phyloP scores from a whole-genome alignment of 1,140 invertebrate species.

The Papilio aristodemus region DNA sequence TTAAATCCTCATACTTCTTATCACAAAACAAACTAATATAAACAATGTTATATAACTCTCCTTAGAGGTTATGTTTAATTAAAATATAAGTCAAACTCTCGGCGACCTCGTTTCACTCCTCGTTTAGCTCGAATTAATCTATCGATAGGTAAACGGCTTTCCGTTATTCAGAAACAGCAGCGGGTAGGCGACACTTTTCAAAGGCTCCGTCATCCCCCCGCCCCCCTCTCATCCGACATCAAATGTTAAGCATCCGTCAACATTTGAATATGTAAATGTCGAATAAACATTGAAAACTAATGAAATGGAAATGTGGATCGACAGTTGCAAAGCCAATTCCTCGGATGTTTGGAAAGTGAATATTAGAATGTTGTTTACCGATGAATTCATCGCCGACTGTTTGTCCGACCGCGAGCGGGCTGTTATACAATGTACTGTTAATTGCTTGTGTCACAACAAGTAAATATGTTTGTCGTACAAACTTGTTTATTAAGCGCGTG shows the following conservation, averaged over 20 bases:
- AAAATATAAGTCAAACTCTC: not conserved
- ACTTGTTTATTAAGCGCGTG: not conserved
- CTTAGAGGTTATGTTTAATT: no score
- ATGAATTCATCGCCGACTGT: slow-evolving; percentile 27
- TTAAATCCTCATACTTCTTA: no score
- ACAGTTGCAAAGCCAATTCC: slow-evolving; percentile 30
- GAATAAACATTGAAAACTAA: slow-evolving; percentile 33
- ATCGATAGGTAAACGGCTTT: not conserved
- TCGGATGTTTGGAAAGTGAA: slow-evolving; percentile 29
- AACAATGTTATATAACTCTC: no score
- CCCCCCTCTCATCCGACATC: not conserved
- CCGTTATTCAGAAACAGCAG: not conserved
- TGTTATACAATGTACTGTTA: not conserved
- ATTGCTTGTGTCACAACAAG: not conserved
- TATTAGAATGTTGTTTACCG: slow-evolving; percentile 33
- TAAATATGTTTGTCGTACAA: not conserved
- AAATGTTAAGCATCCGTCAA: slow-evolving; percentile 27
- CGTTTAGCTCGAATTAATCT: not conserved
- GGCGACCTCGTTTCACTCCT: not conserved
- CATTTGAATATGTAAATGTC: slow-evolving; percentile 34
- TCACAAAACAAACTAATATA: no score
- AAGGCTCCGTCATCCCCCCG: not conserved
- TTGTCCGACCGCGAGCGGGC: not conserved
- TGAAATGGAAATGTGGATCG: slow-evolving; percentile 33
- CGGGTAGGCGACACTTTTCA: slow-evolving; percentile 20